Evolutionary conservation across 2,797 vertebrate genomes (phyloP), one percentile per base, ranked within the genome.

Genomic region (Mergus octosetaceus): DNA sequence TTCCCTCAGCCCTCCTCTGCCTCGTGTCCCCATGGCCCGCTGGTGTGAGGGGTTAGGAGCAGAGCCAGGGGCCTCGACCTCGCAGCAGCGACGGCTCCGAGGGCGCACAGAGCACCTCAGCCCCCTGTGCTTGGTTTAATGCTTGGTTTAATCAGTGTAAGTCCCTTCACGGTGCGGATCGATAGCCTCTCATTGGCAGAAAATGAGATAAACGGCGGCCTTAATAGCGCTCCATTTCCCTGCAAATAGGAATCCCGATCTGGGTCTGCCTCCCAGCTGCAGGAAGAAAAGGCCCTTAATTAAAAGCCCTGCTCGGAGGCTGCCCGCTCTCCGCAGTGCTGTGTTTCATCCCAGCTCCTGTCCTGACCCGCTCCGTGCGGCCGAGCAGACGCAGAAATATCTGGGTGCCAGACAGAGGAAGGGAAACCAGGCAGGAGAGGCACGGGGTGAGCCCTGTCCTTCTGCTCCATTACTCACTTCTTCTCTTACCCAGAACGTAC

Each of bases 141-240:
- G 13, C 92, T 91, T 92, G 76, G 77, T 73, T 95, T 89, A 92
- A 95, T 90, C 93, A 92, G 75, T 6, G 7, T 2, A 8, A 9
- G 53, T 56, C 65, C 74, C 81, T 77, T 47, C 53, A 24, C 3
- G 14, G 58, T 56, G 90, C 73, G 72, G 64, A 96, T 97, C 96
- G 45, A 97, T 93, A 39, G 65, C 51, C 58, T 78, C 79, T 84
- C 79, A 57, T 20, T 6, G 86, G 95, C 73, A 96, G 90, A 95
- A 95, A 97, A 97, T 6, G 88, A 94, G 96, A 97, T 97, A 95
- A 97, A 94, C 41, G 68, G n/a, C 1, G 49, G 68, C 78, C 54
- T 87, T 95, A 84, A 79, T 54, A 90, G 78, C 1, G 2, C 75
- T 85, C 58, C 74, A 73, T 89, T 92, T 45, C 71, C 74, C 82